Evolutionary conservation across 2,797 vertebrate species (phyloP), one percentile per base, ranked within the genome.

Genomic region (Macropodus opercularis): DNA sequence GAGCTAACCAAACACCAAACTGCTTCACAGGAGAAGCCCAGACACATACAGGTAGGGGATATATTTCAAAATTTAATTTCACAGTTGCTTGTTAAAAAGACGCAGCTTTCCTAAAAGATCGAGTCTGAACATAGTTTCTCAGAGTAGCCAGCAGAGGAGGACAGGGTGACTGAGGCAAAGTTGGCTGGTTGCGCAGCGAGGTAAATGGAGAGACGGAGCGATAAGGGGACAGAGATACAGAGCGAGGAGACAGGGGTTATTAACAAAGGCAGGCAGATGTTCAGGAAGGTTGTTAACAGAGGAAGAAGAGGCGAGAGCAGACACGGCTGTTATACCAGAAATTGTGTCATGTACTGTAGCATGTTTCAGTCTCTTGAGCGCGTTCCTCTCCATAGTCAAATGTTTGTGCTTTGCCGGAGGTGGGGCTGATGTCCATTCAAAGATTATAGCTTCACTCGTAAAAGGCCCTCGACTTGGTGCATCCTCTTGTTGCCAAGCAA

Each of bases 331-430:
- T 73, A 60, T 62, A 77, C 70, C 55, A 71, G 69, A 67, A 73
- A 79, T 49, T 64, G 42, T 72, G 73, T 73, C 69, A 68, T 77
- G 61, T 75, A 63, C 56, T 62, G 48, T 15, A n/a, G n/a, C n/a
- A n/a, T n/a, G 19, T 59, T 60, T 82, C 69, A 79, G 81, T 81
- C 68, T 72, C 85, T 86, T 62, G 75, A 43, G 13, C 39, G 18
- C 68, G 60, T 72, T 79, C 70, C 68, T 69, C 70, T 84, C 55
- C 79, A 77, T 65, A 62, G 72, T 82, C 74, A 81, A 83, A 76
- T 80, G 76, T 86, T 90, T 91, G 90, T 91, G 90, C 90, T 91
- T 90, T 90, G 77, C 85, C 27, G 75, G 72, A 75, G 78, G 76
- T 72, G 68, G 69, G 77, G 79, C 75, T 80, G 85, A 84, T 84